These are phyloP conservation scores for Tamandua tetradactyla DNA, from an alignment of 2,797 vertebrate genomes.

Conservation along the genomic window DNA sequence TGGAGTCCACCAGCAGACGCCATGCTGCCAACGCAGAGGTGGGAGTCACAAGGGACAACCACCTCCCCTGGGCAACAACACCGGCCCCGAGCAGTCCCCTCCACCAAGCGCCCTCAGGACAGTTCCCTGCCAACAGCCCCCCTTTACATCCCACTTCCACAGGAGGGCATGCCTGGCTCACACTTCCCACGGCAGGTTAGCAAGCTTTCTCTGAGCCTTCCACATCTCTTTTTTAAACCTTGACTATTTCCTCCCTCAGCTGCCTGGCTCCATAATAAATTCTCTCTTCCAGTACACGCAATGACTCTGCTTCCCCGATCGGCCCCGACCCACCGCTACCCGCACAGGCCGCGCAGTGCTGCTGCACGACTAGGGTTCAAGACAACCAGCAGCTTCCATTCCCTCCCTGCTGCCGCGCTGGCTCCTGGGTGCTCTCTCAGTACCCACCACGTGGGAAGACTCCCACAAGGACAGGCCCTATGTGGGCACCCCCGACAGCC, in stretches of 20 bases:
- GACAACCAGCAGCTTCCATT: background rate
- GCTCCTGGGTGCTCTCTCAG: background rate
- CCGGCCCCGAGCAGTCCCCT: background rate
- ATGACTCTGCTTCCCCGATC: fast-evolving
- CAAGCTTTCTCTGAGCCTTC: background rate
- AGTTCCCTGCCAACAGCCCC: no score
- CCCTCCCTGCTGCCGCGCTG: background rate
- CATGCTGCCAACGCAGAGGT: background rate
- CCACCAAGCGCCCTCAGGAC: no score
- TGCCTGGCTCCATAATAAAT: background rate
- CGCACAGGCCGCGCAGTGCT: fast-evolving
- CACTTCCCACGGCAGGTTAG: background rate
- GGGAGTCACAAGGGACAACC: background rate
- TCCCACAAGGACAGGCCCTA: background rate
- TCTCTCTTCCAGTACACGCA: background rate
- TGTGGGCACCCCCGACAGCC: background rate
- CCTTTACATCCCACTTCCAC: no score
- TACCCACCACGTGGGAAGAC: background rate
- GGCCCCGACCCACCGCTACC: background rate
- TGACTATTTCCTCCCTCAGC: fast-evolving
- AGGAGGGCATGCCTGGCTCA: no score
- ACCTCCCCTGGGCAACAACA: background rate
- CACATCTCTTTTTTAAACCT: background rate
- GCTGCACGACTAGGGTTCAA: background rate
- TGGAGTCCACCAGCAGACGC: background rate